A percentile compares a stretch with the other conserved stretches of the same genome.
Evolutionary conservation across 35 echinoderm and acorn worm species (phyloP).

Genomic region (Holothuria glaberrima): DNA sequence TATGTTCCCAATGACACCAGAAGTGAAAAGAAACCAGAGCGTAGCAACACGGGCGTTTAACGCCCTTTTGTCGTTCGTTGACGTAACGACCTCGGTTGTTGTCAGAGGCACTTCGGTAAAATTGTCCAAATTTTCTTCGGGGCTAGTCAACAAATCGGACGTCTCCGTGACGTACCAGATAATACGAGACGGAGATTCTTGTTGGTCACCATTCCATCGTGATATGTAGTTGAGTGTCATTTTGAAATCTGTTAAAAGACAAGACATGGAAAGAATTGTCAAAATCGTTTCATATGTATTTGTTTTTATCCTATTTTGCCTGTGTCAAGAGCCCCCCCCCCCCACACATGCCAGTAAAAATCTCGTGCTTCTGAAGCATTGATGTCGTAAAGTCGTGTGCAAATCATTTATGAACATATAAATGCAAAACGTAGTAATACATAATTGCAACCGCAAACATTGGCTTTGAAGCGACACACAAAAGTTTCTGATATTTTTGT

Average conservation of each 20-base stretch:
- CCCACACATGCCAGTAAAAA: too few relatives aligned
- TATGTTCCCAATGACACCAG: slow-evolving; percentile 87
- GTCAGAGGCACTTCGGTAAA: not conserved
- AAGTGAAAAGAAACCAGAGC: slow-evolving; percentile 79
- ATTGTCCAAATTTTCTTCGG: not conserved
- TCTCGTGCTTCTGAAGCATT: too few relatives aligned
- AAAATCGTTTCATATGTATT: too few relatives aligned
- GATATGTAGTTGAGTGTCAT: not conserved
- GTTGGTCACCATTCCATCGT: slow-evolving; percentile 6
- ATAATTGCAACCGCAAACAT: too few relatives aligned
- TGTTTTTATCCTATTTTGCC: too few relatives aligned
- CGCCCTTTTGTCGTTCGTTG: not conserved
- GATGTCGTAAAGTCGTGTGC: too few relatives aligned
- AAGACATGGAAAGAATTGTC: too few relatives aligned
- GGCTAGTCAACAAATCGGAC: not conserved
- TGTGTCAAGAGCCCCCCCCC: too few relatives aligned
- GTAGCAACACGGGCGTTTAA: slow-evolving; percentile 53
- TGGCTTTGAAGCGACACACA: too few relatives aligned
- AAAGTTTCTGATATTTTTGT: too few relatives aligned
- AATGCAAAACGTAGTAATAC: too few relatives aligned
- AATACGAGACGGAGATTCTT: not conserved
- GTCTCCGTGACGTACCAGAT: not conserved
- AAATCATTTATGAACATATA: too few relatives aligned
- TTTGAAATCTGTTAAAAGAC: not conserved
- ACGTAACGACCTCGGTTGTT: not conserved